phyloP scores from a whole-genome alignment of 1,140 invertebrate genomes.

The Eriocheir sinensis region DNA sequence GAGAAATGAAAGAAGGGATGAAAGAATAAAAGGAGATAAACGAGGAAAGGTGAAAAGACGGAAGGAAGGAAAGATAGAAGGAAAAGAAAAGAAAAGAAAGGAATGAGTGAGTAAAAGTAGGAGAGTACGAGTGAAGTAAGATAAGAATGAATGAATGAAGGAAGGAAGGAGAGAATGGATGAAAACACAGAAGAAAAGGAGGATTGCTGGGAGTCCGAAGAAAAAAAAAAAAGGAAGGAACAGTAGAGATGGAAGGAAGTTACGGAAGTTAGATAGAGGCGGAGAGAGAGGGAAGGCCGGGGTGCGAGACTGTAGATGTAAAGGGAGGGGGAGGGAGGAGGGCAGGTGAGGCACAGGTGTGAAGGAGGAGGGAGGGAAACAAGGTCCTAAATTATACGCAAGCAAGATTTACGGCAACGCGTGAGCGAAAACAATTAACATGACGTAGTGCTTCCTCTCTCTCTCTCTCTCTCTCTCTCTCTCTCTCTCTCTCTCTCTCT shows the following conservation, averaged over 20 bases:
- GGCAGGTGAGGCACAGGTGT: background rate
- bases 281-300: background rate
- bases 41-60: too few relatives aligned
- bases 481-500: slow-evolving; percentile 50
- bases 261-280: background rate
- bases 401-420: background rate
- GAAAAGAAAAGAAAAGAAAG: background rate
- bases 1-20: background rate
- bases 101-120: background rate
- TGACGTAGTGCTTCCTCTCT: background rate
- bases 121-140: background rate
- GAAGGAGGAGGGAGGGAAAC: background rate
- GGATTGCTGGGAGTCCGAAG: too few relatives aligned
- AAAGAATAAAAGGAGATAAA: background rate
- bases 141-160: too few relatives aligned
- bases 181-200: background rate
- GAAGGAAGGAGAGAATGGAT: too few relatives aligned
- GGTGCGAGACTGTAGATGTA: background rate
- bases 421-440: slow-evolving; percentile 6
- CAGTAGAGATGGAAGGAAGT: background rate
- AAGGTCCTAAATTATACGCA: background rate
- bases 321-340: background rate
- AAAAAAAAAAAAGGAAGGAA: too few relatives aligned
- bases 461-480: slow-evolving; percentile 50
- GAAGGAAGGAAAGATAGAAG: background rate